These are phyloP conservation scores for Corythornis madagascariensis DNA, from an alignment of 2,113 vertebrate species.

Conservation along the genomic window DNA sequence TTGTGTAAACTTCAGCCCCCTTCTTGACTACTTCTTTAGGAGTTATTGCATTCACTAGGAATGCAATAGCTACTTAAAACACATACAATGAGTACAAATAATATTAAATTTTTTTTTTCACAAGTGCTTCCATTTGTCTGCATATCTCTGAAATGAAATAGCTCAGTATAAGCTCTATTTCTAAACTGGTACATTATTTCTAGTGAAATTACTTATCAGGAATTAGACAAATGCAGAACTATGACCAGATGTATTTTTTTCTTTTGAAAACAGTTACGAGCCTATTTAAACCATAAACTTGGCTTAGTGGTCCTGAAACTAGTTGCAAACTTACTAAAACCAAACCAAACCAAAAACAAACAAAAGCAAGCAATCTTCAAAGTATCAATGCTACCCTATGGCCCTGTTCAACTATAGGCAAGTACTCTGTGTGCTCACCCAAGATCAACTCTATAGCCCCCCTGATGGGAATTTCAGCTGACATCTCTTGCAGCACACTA, in stretches of 20 bases:
- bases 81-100: neutral
- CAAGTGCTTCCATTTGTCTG: neutral
- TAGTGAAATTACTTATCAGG: neutral
- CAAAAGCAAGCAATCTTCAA: neutral
- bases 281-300: neutral
- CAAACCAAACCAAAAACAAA: neutral
- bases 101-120: neutral
- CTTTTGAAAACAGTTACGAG: neutral
- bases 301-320: neutral
- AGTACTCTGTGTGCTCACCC: fast-evolving
- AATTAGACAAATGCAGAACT: neutral
- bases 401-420: neutral
- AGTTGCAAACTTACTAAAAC: neutral
- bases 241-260: neutral
- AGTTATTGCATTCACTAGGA: neutral
- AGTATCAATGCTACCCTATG: fast-evolving
- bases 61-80: neutral
- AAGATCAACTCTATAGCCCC: fast-evolving
- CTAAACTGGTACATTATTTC: neutral
- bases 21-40: neutral
- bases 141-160: neutral
- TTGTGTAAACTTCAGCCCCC: neutral
- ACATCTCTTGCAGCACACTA: neutral
- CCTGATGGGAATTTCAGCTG: neutral
- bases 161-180: neutral